Evolutionary conservation across 2,888 invertebrate species (phyloP).

Genomic region (Acrocera orbiculus): DNA sequence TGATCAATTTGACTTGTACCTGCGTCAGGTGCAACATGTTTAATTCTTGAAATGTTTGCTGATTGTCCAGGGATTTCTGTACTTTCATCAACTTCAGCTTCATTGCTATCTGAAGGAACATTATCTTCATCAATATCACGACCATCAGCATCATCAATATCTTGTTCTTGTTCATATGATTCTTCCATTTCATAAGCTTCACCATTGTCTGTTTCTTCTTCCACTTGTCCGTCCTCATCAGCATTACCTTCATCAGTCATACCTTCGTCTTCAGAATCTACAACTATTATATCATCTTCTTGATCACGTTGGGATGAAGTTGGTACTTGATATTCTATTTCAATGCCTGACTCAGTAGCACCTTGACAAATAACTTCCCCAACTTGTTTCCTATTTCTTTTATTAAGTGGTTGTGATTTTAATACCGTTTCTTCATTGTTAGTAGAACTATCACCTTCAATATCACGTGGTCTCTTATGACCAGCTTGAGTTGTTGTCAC

Average conservation of each 20-base stretch:
- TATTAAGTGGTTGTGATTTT: slow-evolving; percentile 21
- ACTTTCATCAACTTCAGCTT: slow-evolving; percentile 46
- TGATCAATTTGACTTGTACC: slow-evolving; percentile 20
- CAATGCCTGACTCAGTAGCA: slow-evolving; percentile 40
- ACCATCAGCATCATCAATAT: slow-evolving; percentile 38
- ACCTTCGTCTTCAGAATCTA: slow-evolving; percentile 52
- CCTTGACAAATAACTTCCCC: slow-evolving; percentile 17
- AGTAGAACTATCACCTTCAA: slow-evolving; percentile 36
- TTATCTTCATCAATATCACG: slow-evolving; percentile 36
- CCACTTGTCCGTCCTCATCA: slow-evolving; percentile 33
- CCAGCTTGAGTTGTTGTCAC: slow-evolving; percentile 48
- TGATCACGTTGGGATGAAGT: slow-evolving; percentile 76
- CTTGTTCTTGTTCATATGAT: slow-evolving; percentile 33
- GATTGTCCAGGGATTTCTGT: slow-evolving; percentile 46
- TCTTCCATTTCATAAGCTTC: slow-evolving; percentile 40
- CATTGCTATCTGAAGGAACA: slow-evolving; percentile 38
- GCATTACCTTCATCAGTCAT: slow-evolving; percentile 37
- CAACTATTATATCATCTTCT: slow-evolving; percentile 64
- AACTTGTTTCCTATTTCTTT: slow-evolving; percentile 25
- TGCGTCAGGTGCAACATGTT: slow-evolving; percentile 31
- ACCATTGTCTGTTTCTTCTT: slow-evolving; percentile 36
- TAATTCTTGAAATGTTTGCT: slow-evolving; percentile 25
- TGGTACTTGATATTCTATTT: slow-evolving; percentile 67
- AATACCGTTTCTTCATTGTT: slow-evolving; percentile 31
- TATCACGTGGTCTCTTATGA: slow-evolving; percentile 41